Evolutionary conservation across 2,113 vertebrate species (phyloP).

Genomic region (Madoqua kirkii): DNA sequence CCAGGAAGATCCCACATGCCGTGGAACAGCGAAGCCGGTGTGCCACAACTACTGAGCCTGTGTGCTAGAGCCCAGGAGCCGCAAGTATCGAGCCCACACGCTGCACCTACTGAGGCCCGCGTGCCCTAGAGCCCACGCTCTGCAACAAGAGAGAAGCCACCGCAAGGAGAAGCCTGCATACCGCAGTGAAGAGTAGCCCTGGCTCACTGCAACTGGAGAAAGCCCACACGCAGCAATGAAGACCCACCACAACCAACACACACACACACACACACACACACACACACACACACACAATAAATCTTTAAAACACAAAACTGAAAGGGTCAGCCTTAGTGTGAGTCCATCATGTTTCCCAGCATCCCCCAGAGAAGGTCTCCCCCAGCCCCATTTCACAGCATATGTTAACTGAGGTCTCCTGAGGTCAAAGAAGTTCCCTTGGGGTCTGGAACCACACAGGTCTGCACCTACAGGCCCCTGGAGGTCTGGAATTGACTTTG

Average conservation of each 20-base stretch:
- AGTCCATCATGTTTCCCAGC: background rate
- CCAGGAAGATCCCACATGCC: background rate
- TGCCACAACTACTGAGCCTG: background rate
- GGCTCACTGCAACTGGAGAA: background rate
- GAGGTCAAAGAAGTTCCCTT: background rate
- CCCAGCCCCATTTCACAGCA: background rate
- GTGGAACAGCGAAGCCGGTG: accelerated
- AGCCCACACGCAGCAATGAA: background rate
- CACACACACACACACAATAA: background rate
- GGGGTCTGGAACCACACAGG: too few relatives aligned
- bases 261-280: background rate
- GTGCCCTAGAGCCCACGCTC: background rate
- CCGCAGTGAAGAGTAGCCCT: background rate
- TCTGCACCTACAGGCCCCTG: background rate
- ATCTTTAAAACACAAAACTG: background rate
- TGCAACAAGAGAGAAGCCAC: background rate
- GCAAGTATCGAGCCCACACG: background rate
- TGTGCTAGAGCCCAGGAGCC: background rate
- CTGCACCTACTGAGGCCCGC: background rate
- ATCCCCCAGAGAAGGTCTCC: background rate
- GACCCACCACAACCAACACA: background rate
- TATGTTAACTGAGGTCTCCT: background rate
- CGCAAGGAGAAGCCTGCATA: background rate
- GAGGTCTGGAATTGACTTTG: background rate
- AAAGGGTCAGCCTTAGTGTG: background rate